Conservation (phyloP, 2,888 invertebrate species). For the Brachynemurus nebulosus region DNA sequence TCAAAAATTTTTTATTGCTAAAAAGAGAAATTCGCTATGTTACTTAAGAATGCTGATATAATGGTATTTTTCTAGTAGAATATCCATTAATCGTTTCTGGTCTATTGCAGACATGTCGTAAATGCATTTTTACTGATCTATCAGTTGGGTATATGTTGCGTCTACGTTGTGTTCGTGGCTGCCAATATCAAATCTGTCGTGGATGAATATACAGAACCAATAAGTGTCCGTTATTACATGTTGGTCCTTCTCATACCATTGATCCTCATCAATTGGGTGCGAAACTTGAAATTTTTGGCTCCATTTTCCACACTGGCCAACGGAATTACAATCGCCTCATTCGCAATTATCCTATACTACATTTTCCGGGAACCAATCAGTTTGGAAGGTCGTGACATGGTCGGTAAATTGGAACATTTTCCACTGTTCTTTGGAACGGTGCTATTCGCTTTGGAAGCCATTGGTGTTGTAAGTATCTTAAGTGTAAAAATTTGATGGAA, state of each 20-base stretch:
- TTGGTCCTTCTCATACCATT: conserved; percentile 55
- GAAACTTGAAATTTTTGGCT: conserved; percentile 64
- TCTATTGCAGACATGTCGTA: conserved; percentile 48
- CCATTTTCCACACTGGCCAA: conserved; percentile 78
- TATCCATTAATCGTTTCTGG: too few relatives aligned
- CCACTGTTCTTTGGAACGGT: conserved; percentile 83
- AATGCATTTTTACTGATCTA: conserved; percentile 70
- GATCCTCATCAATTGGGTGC: conserved; percentile 54
- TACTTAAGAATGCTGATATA: too few relatives aligned
- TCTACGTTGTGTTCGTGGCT: conserved; percentile 89
- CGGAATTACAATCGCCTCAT: conserved; percentile 57
- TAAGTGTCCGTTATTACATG: conserved; percentile 53
- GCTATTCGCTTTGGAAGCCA: conserved; percentile 76
- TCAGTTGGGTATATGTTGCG: conserved; percentile 92
- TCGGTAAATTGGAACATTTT: conserved; percentile 39
- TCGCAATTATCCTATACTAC: conserved; percentile 61
- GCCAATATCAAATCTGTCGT: conserved; percentile 64
- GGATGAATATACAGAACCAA: conserved; percentile 34
- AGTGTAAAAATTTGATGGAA: not conserved
- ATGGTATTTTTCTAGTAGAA: not conserved
- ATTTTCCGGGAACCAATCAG: conserved; percentile 48
- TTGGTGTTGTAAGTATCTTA: conserved; percentile 51
- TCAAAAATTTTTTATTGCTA: not conserved
- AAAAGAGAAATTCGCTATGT: too few relatives aligned
- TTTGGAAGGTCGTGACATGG: conserved; percentile 33